Percentiles rank a stretch among this genome's conserved stretches.
Evolutionary conservation across 2,113 vertebrate species (phyloP).

Genomic region (Notothenia rossii): DNA sequence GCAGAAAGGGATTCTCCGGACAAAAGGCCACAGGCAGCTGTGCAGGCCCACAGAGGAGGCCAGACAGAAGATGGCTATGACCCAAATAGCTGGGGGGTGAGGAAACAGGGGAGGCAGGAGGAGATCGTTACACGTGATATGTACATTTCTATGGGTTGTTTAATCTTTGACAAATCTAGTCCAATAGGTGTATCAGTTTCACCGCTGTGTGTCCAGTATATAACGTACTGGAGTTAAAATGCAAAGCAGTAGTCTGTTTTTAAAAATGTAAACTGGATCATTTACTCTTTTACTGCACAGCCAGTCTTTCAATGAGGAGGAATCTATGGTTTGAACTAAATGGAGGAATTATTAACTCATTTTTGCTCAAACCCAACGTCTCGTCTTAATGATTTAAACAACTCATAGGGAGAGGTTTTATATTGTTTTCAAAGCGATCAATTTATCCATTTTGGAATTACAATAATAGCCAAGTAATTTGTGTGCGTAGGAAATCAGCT

Average conservation of each 20-base stretch:
- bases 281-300: not conserved
- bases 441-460: not conserved
- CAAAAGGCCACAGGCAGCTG: slow-evolving; percentile 92
- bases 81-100: slow-evolving; percentile 87
- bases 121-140: not conserved
- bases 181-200: not conserved
- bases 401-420: not conserved
- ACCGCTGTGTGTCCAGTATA: not conserved
- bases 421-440: not conserved
- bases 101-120: not conserved
- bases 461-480: not conserved
- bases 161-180: not conserved
- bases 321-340: not conserved
- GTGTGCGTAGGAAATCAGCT: not conserved
- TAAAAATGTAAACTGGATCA: slow-evolving; percentile 19
- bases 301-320: not conserved
- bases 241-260: not conserved
- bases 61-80: slow-evolving; percentile 95
- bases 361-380: not conserved
- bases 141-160: not conserved
- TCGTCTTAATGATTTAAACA: not conserved
- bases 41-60: slow-evolving; percentile 94
- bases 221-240: not conserved
- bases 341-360: not conserved
- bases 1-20: slow-evolving; percentile 91